These are phyloP conservation scores for Sebastes itinus DNA, from an alignment of 2,797 vertebrate species.

Conservation along the genomic window DNA sequence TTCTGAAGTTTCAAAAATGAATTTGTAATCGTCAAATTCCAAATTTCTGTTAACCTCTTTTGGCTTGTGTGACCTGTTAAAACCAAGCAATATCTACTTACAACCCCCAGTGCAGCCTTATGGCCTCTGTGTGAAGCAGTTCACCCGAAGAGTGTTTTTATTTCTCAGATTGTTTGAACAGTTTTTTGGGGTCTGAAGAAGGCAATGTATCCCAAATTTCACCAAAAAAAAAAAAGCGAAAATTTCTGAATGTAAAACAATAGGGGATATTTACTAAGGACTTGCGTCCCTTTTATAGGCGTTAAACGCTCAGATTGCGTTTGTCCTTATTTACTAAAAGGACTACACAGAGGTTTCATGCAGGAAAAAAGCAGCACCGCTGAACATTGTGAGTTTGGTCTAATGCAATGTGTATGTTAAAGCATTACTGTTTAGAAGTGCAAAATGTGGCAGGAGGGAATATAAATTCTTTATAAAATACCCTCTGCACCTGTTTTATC, in stretches of 20 bases:
- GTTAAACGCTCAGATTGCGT: background rate
- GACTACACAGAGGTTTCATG: background rate
- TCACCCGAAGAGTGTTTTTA: background rate
- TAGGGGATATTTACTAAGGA: background rate
- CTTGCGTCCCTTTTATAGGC: background rate
- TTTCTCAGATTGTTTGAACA: background rate
- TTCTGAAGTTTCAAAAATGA: background rate
- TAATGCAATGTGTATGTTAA: no score
- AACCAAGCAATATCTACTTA: background rate
- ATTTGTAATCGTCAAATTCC: background rate
- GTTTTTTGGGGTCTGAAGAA: background rate
- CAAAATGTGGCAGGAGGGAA: background rate
- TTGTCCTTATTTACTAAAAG: background rate
- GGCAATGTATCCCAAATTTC: background rate
- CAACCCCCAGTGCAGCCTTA: no score
- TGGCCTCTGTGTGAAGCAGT: background rate
- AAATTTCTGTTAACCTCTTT: background rate
- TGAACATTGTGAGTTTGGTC: no score
- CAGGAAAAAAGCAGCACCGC: no score
- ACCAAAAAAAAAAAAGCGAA: background rate
- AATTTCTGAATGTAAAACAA: background rate
- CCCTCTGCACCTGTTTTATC: background rate
- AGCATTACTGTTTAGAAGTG: no score
- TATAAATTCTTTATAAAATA: background rate
- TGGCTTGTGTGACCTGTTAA: background rate